Evolutionary conservation across 2,113 vertebrate genomes (phyloP).

Genomic region (Chiloscyllium plagiosum): DNA sequence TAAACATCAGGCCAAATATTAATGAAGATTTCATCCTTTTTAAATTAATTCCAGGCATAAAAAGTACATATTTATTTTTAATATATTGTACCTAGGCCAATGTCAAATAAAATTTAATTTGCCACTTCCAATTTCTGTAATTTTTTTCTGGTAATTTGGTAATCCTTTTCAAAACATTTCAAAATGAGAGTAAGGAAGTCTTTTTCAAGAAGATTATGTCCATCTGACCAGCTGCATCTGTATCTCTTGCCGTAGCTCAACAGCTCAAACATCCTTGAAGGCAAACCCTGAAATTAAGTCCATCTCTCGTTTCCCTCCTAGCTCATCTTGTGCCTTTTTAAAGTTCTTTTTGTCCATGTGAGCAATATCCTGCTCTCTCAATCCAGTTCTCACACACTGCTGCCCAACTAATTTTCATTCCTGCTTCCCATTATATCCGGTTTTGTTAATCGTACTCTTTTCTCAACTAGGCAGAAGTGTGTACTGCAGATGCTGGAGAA

Average conservation of each 20-base stretch:
- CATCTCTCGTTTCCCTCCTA: not conserved
- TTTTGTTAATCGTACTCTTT: too few species aligned
- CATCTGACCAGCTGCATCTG: not conserved
- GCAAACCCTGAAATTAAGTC: not conserved
- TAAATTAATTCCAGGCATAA: not conserved
- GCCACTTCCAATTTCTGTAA: not conserved
- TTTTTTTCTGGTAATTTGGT: not conserved
- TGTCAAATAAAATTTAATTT: not conserved
- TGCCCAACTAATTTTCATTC: too few species aligned
- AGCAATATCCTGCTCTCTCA: not conserved
- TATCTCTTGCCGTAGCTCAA: not conserved
- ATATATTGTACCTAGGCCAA: not conserved
- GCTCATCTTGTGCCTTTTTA: not conserved
- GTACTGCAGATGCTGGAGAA: too few species aligned
- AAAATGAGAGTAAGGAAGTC: not conserved
- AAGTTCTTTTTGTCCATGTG: not conserved
- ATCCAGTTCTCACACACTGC: too few species aligned
- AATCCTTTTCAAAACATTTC: not conserved
- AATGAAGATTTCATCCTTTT: conserved; percentile 20
- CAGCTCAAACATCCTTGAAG: not conserved
- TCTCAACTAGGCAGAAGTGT: too few species aligned
- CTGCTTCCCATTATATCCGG: too few species aligned
- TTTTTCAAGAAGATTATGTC: not conserved
- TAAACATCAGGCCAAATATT: not conserved
- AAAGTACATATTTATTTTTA: conserved; percentile 20